Conservation (phyloP, 2,797 vertebrate species). For the Myiotriccus ornatus region DNA sequence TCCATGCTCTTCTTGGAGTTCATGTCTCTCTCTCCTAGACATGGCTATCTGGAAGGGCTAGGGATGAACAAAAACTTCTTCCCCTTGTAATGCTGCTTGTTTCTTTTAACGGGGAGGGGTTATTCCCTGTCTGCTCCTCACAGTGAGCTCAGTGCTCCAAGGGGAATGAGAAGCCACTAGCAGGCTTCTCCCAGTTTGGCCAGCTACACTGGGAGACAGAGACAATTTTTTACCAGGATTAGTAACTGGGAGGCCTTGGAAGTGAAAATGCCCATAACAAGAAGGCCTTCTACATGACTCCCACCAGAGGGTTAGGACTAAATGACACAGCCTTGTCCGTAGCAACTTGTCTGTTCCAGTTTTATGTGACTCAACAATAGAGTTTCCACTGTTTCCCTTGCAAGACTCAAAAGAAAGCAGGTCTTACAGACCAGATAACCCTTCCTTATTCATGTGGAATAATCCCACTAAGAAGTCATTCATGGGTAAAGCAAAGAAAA, state of each 20-base stretch:
- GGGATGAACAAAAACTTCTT: not conserved
- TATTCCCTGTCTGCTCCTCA: not conserved
- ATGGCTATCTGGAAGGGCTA: not conserved
- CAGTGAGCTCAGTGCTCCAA: not conserved
- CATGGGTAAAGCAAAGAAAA: constrained; percentile 65
- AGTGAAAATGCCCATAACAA: not conserved
- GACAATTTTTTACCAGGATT: not conserved
- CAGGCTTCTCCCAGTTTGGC: not conserved
- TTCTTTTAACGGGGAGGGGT: rapidly evolving
- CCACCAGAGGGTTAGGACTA: not conserved
- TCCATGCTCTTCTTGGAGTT: not conserved
- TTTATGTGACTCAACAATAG: constrained; percentile 49
- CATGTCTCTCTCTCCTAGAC: not conserved
- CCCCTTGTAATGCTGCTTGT: not conserved
- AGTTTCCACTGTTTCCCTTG: constrained; percentile 60
- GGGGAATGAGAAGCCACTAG: not conserved
- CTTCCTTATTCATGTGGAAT: constrained; percentile 66
- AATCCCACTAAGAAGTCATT: constrained; percentile 60
- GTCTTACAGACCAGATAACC: constrained; percentile 60
- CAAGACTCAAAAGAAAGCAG: constrained; percentile 55
- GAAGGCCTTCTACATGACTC: not conserved
- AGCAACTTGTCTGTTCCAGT: constrained; percentile 44
- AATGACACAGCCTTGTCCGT: not conserved
- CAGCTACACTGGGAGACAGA: not conserved
- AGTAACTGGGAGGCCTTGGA: not conserved